Evolutionary conservation across 2,888 invertebrate genomes (phyloP).

Genomic region (Plagodis pulveraria): DNA sequence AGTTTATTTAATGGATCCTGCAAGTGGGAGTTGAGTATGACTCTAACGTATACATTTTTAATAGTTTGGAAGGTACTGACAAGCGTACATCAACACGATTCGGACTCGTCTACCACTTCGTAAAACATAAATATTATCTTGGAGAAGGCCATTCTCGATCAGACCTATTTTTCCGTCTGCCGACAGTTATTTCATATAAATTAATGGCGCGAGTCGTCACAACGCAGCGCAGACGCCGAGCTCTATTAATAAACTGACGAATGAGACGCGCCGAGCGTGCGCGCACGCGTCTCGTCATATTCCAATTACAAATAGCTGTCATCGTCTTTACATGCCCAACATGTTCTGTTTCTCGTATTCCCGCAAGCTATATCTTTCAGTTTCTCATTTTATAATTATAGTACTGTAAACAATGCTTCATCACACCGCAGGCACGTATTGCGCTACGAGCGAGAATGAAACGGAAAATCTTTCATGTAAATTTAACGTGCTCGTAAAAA

Average conservation of each 20-base stretch:
- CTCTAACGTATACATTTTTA: conserved; percentile 54
- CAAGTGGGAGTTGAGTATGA: conserved; percentile 52
- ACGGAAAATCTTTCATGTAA: conserved; percentile 59
- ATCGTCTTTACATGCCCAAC: conserved; percentile 71
- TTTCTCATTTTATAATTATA: conserved; percentile 48
- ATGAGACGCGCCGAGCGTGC: conserved; percentile 82
- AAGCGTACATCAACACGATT: conserved; percentile 68
- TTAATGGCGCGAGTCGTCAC: conserved; percentile 85
- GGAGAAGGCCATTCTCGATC: conserved; percentile 79
- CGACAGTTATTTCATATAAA: conserved; percentile 85
- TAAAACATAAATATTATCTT: conserved; percentile 84
- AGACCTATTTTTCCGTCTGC: conserved; percentile 83
- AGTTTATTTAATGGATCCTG: conserved; percentile 53
- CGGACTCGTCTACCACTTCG: conserved; percentile 70
- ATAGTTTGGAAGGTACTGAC: conserved; percentile 62
- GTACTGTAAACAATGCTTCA: conserved; percentile 38
- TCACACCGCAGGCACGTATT: conserved; percentile 33
- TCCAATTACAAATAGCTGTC: conserved; percentile 84
- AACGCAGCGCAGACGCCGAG: conserved; percentile 82
- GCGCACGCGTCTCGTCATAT: conserved; percentile 82
- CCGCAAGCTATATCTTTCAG: conserved; percentile 53
- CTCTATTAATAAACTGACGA: conserved; percentile 85
- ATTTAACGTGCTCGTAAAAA: conserved; percentile 61
- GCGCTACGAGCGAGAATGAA: conserved; percentile 53
- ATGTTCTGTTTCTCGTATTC: conserved; percentile 58